Percentiles rank a stretch among this genome's conserved stretches.
Conservation (phyloP, 1,140 invertebrate genomes). For the Drosophila sp. region DNA sequence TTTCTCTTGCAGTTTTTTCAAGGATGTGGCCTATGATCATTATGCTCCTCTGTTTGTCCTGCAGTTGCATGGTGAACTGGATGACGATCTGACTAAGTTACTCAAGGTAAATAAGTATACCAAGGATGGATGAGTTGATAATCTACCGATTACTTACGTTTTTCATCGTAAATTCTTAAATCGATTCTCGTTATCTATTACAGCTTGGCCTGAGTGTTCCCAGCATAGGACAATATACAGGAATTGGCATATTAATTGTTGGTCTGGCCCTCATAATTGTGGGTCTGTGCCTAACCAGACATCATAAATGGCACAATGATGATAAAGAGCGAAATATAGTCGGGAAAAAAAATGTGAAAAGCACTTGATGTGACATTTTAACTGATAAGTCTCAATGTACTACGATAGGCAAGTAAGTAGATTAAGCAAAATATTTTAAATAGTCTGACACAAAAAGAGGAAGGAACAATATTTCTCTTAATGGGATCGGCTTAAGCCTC, state of each 20-base stretch:
- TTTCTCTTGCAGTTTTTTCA: conserved; percentile 27
- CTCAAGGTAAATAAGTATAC: conserved; percentile 45
- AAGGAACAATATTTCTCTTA: conserved; percentile 21
- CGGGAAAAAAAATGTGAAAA: background rate
- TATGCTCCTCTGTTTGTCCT: conserved; percentile 60
- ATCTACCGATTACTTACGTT: background rate
- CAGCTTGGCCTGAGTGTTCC: conserved; percentile 50
- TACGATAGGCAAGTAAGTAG: conserved; percentile 22
- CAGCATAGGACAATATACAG: conserved; percentile 46
- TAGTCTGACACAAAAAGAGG: background rate
- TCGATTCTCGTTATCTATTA: background rate
- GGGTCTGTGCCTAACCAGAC: conserved; percentile 47
- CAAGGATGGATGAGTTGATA: too few species aligned
- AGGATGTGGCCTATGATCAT: conserved; percentile 61
- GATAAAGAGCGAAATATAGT: conserved; percentile 8
- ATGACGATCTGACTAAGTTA: conserved; percentile 35
- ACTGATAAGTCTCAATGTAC: conserved; percentile 11
- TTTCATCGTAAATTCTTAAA: background rate
- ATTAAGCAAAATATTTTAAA: conserved; percentile 8
- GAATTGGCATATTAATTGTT: conserved; percentile 52
- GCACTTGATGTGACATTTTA: conserved; percentile 24
- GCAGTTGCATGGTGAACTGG: conserved; percentile 47
- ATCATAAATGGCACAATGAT: conserved; percentile 61
- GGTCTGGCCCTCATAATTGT: conserved; percentile 36
- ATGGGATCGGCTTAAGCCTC: conserved; percentile 30